Percentiles rank a stretch among this genome's conserved stretches.
These are phyloP conservation scores for human DNA, from an alignment of 2,113 vertebrate species.

Conservation along the genomic window DNA sequence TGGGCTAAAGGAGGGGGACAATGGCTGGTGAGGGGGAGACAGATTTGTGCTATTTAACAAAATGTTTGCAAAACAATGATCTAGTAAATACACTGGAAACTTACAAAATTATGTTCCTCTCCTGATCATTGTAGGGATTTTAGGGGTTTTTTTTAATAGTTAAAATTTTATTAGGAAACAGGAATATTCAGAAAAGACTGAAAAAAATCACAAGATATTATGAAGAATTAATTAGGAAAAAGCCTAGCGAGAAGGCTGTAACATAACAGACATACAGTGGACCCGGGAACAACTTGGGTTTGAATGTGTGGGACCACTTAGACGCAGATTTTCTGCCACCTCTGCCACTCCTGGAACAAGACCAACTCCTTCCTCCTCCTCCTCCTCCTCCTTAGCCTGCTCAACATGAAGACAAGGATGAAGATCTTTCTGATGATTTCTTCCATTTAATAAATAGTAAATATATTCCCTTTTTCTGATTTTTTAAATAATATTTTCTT, in stretches of 20 bases:
- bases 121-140: neutral
- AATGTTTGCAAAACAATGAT: neutral
- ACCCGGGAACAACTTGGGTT: neutral
- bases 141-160: neutral
- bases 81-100: neutral
- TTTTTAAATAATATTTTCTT: neutral
- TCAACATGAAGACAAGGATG: neutral
- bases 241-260: neutral
- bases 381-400: neutral
- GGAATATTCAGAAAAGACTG: conserved; percentile 5
- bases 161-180: conserved; percentile 43
- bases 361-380: neutral
- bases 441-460: neutral
- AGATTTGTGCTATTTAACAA: neutral
- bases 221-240: conserved; percentile 42
- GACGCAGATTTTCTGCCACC: neutral
- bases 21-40: neutral
- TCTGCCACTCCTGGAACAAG: neutral
- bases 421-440: neutral
- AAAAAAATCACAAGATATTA: neutral
- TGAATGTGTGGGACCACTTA: neutral
- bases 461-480: neutral
- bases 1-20: neutral
- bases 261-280: neutral
- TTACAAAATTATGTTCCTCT: neutral